Conservation (phyloP, 2,888 invertebrate species). For the Noctuana brunneofusca region DNA sequence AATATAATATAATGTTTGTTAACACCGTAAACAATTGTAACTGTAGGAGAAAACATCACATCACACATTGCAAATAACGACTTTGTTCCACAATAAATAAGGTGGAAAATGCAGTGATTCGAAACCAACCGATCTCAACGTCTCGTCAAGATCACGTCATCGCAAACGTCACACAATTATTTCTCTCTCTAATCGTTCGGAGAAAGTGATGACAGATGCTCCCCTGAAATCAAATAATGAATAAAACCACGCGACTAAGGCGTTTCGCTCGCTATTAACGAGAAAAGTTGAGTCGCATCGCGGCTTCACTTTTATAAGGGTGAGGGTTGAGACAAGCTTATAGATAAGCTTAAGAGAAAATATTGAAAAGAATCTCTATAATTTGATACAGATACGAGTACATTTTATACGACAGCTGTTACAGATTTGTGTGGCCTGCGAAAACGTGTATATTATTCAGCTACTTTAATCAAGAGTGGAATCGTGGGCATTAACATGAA, state of each 20-base stretch:
- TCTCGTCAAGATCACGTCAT: slow-evolving; percentile 39
- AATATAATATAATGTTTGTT: no score
- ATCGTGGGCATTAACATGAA: no score
- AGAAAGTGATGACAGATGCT: slow-evolving; percentile 70
- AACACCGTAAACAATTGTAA: no score
- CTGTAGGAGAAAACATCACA: no score
- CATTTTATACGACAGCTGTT: not conserved
- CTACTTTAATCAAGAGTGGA: no score
- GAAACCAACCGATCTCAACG: slow-evolving; percentile 11
- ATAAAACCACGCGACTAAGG: slow-evolving; percentile 68
- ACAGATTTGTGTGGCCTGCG: no score
- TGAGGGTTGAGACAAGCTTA: slow-evolving; percentile 34
- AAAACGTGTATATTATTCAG: no score
- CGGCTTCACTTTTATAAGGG: slow-evolving; percentile 49
- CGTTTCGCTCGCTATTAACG: slow-evolving; percentile 69
- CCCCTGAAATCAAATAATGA: slow-evolving; percentile 69
- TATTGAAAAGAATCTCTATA: not conserved
- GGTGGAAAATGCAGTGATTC: slow-evolving; percentile 7
- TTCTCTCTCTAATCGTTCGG: slow-evolving; percentile 37
- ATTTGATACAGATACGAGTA: no score
- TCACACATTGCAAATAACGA: not conserved
- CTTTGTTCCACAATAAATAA: not conserved
- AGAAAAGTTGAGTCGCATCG: slow-evolving; percentile 75
- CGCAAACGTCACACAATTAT: slow-evolving; percentile 37
- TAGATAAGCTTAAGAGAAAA: not conserved